Conservation (phyloP, 1,140 invertebrate genomes). For the Drosophila bocqueti region DNA sequence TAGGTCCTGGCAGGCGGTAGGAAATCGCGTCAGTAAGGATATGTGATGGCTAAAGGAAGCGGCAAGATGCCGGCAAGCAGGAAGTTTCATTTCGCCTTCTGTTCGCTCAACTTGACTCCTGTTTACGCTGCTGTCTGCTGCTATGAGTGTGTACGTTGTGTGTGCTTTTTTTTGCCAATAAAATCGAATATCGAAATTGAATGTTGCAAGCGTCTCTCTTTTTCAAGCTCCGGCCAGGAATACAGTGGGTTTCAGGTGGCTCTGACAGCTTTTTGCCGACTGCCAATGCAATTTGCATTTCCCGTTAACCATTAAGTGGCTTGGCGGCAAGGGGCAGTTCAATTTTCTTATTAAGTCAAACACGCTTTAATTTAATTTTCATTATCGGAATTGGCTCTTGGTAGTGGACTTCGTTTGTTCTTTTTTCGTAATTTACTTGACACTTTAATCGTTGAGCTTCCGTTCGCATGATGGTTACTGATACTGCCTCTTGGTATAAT, state of each 20-base stretch:
- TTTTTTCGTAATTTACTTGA: constrained; percentile 16
- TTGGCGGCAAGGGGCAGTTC: constrained; percentile 53
- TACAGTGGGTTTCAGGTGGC: constrained; percentile 15
- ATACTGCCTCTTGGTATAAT: background rate
- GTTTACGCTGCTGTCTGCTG: constrained; percentile 45
- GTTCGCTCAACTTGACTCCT: constrained; percentile 56
- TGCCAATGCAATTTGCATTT: constrained; percentile 59
- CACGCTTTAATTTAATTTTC: constrained; percentile 66
- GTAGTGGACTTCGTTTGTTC: constrained; percentile 1
- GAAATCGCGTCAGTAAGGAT: constrained; percentile 63
- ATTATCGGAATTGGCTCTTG: constrained; percentile 26
- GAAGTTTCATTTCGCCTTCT: constrained; percentile 78
- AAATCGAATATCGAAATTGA: constrained; percentile 82
- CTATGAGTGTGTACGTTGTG: constrained; percentile 13
- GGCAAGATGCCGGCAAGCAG: constrained; percentile 62
- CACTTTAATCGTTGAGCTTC: constrained; percentile 12
- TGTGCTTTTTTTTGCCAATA: constrained; percentile 63
- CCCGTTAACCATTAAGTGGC: constrained; percentile 52
- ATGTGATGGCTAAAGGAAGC: constrained; percentile 76
- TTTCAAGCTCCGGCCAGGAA: constrained; percentile 13
- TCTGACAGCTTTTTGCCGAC: constrained; percentile 10
- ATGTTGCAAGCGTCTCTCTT: constrained; percentile 48
- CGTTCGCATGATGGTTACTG: background rate
- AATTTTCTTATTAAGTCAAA: constrained; percentile 78
- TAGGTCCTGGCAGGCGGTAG: constrained; percentile 20